These are phyloP conservation scores for rabbit (Oryctolagus cuniculus) DNA, from an alignment of 2,113 vertebrate species.

Conservation along the genomic window mOryCun1.1 NC_091445.1:85265001-85265500, in stretches of 20 bases:
- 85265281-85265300: background rate
- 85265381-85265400: background rate
- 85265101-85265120: background rate
- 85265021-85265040: background rate
- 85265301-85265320: background rate
- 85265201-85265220: background rate
- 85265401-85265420: background rate
- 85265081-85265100: background rate
- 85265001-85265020: background rate
- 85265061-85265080: background rate
- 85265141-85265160: too few species aligned
- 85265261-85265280: background rate
- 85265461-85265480: background rate
- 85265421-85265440: background rate
- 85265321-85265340: background rate
- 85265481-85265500: background rate
- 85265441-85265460: conserved; percentile 14
- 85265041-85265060: background rate
- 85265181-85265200: background rate
- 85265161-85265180: background rate
- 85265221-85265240: background rate
- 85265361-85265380: background rate
- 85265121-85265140: background rate
- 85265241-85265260: background rate
- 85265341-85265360: background rate